Evolutionary conservation across 2,113 vertebrate genomes (phyloP).

Genomic region (Alaudala cheleensis): DNA sequence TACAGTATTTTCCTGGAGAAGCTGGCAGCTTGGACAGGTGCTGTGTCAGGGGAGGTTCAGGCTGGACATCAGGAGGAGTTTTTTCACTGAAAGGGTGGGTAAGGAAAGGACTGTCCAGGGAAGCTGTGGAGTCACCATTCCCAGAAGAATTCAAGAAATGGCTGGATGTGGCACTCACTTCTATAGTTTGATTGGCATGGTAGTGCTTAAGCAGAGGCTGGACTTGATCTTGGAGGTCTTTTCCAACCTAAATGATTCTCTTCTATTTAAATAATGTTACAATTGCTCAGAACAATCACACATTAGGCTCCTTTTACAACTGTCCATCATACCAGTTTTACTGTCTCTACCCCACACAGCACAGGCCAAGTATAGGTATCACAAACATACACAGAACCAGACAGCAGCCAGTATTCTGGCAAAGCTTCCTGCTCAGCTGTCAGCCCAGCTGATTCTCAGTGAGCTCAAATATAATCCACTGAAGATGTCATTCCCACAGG

Average conservation of each 20-base stretch:
- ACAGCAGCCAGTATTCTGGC: not conserved
- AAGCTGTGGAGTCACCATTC: not conserved
- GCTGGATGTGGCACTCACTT: not conserved
- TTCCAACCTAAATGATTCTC: not conserved
- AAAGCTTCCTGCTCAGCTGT: constrained; percentile 38
- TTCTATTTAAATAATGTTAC: not conserved
- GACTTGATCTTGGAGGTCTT: not conserved
- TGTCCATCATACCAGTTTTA: not conserved
- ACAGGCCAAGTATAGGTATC: not conserved
- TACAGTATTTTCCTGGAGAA: not conserved
- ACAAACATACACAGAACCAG: not conserved
- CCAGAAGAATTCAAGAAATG: not conserved
- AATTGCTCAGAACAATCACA: not conserved
- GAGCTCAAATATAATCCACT: constrained; percentile 31
- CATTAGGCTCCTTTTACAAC: not conserved
- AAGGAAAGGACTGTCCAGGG: not conserved
- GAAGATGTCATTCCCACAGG: constrained; percentile 59
- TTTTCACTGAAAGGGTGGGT: not conserved
- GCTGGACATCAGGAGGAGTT: not conserved
- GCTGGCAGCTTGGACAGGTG: not conserved
- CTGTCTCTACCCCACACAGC: not conserved
- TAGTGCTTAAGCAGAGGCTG: not conserved
- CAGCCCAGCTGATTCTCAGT: not conserved
- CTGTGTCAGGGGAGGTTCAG: not conserved
- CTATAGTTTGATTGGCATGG: not conserved